Evolutionary conservation across 2,888 invertebrate genomes (phyloP), one percentile per base, ranked within the genome.

Genomic region (Cyclophora punctaria): DNA sequence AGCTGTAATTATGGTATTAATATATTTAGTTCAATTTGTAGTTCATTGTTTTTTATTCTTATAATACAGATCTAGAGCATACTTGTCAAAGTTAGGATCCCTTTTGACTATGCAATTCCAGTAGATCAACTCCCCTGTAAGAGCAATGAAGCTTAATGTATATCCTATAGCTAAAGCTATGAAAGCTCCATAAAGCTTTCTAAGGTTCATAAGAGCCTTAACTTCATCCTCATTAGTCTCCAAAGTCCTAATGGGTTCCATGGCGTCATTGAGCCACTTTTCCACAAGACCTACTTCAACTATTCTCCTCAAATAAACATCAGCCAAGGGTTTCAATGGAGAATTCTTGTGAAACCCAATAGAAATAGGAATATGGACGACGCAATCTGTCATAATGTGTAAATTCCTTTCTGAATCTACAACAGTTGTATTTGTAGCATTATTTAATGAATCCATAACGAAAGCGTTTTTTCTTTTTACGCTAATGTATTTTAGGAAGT

Each of bases 261-360:
- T 93, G 0, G 92, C 93, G 71, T 95, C 95, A 53, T 91, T 92
- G 2, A 94, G 74, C 96, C 96, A 96, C 71, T 96, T 96, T 52
- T 91, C 87, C 0, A 95, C 90, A 3, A 96, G 61, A 2, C 96
- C 96, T 0, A 92, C 92, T 84, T 96, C 95, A 0, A 93, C 89
- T 5, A 95, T 89, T 47, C 91, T 85, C 59, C 91, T 83, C 44
- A 96, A 89, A 62, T 93, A 90, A 59, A 89, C 84, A 71, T 95
- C 94, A 33, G 93, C 90, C 55, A 90, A 81, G 0, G 91, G 90
- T 67, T 94, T 95, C 3, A 95, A 73, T 0, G 95, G 94, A 0
- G 95, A 95, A 74, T 96, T 95, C 66, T 93, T 95, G 66, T 94
- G 94, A 63, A 96, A 89, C 0, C 95, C 96, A 55, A 96, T 86